Evolutionary conservation across 2,113 vertebrate genomes (phyloP).

Genomic region (Steatornis caripensis): DNA sequence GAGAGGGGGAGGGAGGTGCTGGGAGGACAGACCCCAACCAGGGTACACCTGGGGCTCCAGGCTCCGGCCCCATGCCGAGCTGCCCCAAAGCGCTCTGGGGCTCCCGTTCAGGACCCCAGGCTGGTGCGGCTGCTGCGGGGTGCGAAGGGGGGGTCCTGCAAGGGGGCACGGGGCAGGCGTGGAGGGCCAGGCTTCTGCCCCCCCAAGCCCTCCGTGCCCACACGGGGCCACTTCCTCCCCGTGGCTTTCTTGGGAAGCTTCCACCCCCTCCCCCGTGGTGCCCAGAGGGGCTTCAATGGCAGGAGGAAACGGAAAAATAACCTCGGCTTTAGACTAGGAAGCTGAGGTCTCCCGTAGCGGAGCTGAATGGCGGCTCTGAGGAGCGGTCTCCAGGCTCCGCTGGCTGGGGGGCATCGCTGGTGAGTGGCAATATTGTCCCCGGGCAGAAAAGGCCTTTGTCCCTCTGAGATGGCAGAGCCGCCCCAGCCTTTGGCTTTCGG

Average conservation of each 20-base stretch:
- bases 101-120: not conserved
- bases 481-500: constrained; percentile 19
- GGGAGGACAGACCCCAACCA: not conserved
- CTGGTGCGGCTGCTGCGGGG: not conserved
- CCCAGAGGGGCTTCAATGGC: not conserved
- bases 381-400: not conserved
- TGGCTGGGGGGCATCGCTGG: not conserved
- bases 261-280: not conserved
- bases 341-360: not conserved
- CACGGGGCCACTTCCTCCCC: not conserved
- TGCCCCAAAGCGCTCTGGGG: fast-evolving
- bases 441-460: constrained; percentile 59
- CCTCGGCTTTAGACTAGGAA: not conserved
- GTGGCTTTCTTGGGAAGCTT: not conserved
- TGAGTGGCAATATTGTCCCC: constrained; percentile 50
- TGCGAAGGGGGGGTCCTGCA: fast-evolving
- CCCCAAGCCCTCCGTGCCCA: not conserved
- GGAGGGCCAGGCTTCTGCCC: not conserved
- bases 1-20: fast-evolving
- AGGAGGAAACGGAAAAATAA: constrained; percentile 10
- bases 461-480: not conserved
- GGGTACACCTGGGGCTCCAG: not conserved
- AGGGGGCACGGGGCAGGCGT: not conserved
- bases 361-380: constrained; percentile 31
- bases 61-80: fast-evolving